These are phyloP conservation scores for Dolomedes plantarius DNA, from an alignment of 2,888 invertebrate genomes.

Conservation along the genomic window DNA sequence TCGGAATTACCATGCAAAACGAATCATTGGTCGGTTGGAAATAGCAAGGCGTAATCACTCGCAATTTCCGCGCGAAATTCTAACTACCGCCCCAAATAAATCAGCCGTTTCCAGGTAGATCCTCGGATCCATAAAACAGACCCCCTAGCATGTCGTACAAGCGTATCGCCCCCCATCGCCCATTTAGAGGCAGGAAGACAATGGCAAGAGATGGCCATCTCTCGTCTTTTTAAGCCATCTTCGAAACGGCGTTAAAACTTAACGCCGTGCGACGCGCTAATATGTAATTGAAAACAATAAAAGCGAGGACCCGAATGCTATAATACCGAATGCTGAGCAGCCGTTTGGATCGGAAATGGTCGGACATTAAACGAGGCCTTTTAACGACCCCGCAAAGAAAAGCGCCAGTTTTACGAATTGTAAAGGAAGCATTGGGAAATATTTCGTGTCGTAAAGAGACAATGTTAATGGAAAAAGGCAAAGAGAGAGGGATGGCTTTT, in stretches of 20 bases:
- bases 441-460: slow-evolving; percentile 66
- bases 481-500: slow-evolving; percentile 66
- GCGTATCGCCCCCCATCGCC: slow-evolving; percentile 9
- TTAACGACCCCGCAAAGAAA: slow-evolving; percentile 47
- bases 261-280: slow-evolving; percentile 54
- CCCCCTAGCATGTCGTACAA: slow-evolving; percentile 14
- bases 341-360: slow-evolving; percentile 64
- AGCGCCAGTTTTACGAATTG: slow-evolving; percentile 53
- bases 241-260: slow-evolving; percentile 36
- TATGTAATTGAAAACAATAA: slow-evolving; percentile 71
- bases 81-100: background rate
- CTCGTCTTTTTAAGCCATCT: slow-evolving; percentile 55
- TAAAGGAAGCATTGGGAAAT: slow-evolving; percentile 69
- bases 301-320: slow-evolving; percentile 54
- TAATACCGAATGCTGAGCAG: slow-evolving; percentile 62
- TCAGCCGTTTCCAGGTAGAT: background rate
- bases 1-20: background rate
- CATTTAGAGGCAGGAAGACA: slow-evolving; percentile 28
- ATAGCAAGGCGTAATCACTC: background rate
- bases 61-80: slow-evolving; percentile 1
- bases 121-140: slow-evolving; percentile 2
- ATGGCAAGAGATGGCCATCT: slow-evolving; percentile 52
- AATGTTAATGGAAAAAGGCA: slow-evolving; percentile 67
- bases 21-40: background rate
- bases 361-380: slow-evolving; percentile 62